These are phyloP conservation scores for Eublepharis macularius DNA, from an alignment of 2,113 vertebrate species.

Conservation along the genomic window DNA sequence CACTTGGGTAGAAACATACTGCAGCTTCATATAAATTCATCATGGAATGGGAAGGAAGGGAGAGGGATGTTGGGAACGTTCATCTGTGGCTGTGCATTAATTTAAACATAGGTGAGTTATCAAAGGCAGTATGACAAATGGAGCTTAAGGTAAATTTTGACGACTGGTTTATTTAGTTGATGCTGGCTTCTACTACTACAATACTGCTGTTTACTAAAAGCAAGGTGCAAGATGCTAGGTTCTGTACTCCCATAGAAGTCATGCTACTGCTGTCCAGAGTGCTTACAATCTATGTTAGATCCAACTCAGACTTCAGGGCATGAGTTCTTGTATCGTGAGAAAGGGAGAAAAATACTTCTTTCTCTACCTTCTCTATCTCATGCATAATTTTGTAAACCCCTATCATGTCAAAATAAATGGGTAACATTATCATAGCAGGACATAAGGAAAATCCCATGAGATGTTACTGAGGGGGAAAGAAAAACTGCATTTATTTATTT, in stretches of 20 bases:
- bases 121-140: neutral
- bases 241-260: neutral
- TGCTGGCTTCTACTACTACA: neutral
- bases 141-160: neutral
- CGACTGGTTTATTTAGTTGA: neutral
- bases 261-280: neutral
- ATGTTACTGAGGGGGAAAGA: too few species aligned
- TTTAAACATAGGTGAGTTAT: neutral
- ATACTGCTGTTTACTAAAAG: neutral
- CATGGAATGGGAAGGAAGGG: neutral
- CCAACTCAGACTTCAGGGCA: neutral
- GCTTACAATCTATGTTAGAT: too few species aligned
- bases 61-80: neutral
- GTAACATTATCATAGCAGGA: neutral
- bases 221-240: neutral
- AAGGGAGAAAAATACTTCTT: too few species aligned
- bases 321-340: too few species aligned
- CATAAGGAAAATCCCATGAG: too few species aligned
- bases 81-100: neutral
- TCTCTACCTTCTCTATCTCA: too few species aligned
- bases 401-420: neutral
- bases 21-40: neutral
- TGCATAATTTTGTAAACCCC: too few species aligned
- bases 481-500: neutral
- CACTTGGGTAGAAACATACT: neutral